phyloP scores from a whole-genome alignment of 2,888 invertebrate species.

The Euzophera pinguis region DNA sequence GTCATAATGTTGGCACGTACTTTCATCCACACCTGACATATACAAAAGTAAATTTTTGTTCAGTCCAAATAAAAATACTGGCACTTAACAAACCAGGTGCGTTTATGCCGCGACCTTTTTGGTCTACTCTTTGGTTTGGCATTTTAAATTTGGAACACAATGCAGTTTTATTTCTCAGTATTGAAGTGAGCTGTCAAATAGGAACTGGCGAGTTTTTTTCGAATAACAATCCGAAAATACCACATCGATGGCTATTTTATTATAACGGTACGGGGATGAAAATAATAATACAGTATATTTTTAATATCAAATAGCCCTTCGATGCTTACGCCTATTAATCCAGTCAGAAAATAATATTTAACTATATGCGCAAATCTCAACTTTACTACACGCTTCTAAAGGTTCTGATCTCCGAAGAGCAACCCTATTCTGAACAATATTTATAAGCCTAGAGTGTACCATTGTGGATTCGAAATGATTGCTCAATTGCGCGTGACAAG shows the following conservation, averaged over 20 bases:
- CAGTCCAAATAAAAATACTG: constrained; percentile 6
- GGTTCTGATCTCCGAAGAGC: neutral
- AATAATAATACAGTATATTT: constrained; percentile 10
- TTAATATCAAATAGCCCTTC: neutral
- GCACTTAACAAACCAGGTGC: constrained; percentile 20
- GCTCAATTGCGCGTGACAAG: constrained; percentile 24
- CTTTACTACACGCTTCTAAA: neutral
- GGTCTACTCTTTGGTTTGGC: constrained; percentile 7
- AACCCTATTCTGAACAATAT: constrained; percentile 6
- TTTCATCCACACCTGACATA: constrained; percentile 20
- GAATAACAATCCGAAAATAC: neutral
- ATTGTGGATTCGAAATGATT: constrained; percentile 18
- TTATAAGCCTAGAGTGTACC: constrained; percentile 18
- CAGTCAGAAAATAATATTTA: neutral
- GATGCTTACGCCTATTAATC: constrained; percentile 6
- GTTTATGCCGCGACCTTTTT: constrained; percentile 9
- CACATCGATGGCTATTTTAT: neutral
- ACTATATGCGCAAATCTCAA: neutral
- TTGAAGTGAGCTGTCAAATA: constrained; percentile 1
- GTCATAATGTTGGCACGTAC: constrained; percentile 25
- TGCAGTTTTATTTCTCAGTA: constrained; percentile 12
- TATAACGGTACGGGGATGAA: neutral
- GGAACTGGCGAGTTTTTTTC: neutral
- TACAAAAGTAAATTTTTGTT: constrained; percentile 11
- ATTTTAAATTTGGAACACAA: constrained; percentile 21